Evolutionary conservation across 2,797 vertebrate genomes (phyloP), one percentile per base, ranked within the genome.

Genomic region (Myoxocephalus aenaeus): DNA sequence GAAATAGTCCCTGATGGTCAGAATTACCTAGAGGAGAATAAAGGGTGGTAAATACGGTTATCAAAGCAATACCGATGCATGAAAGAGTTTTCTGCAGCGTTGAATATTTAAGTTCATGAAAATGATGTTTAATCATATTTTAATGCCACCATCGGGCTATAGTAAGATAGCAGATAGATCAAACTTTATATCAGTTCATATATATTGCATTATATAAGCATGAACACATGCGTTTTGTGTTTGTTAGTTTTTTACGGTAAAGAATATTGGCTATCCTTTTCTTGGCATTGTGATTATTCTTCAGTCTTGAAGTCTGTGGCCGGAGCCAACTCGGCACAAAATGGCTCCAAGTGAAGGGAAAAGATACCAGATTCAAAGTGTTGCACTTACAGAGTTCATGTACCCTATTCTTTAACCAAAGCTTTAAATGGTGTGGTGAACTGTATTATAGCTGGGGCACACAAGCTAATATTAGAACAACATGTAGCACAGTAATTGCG

Each of bases 1-100:
- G 36, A 76, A 80, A 63, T 75, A 80, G 71, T 86, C 81, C 82
- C 65, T 50, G 73, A 80, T 63, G 77, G 61, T 84, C 82, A 80
- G 71, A 89, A 72, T 80, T 27, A 86, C 73, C 75, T 64, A 4
- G 58, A 84, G 77, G 76, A 82, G 66, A 70, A 83, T 64, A 22
- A 67, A 14, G 25, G 56, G 14, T 9, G 50, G 57, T 40, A 67
- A 59, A 73, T 51, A 48, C 3, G 65, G 38, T 62, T 59, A 57
- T 62, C 46, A 70, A 77, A 67, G 70, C 66, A 74, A 79, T 42
- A 34, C 29, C 36, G 32, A 38, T 29, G 53, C 50, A 57, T 51
- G 25, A 64, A 72, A 65, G 34, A 22, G 1, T 70, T 80, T 76
- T 20, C 32, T 61, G 48, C n/a, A 0, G 17, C 48, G 38, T 56